Evolutionary conservation across 1,140 invertebrate genomes (phyloP).

Genomic region (Odontomachus brunneus): DNA sequence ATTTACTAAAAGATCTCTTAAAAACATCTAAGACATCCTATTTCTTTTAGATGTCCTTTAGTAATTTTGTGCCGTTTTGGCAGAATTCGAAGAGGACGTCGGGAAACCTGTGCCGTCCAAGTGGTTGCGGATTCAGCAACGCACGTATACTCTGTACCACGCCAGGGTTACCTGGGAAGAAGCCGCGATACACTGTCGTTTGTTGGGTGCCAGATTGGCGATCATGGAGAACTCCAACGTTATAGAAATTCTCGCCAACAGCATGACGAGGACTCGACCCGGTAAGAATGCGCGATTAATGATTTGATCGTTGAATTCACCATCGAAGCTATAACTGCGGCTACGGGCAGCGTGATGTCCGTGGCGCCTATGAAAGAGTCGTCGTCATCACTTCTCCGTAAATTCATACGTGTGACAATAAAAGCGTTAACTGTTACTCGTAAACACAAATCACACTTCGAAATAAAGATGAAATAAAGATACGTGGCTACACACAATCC

Average conservation of each 20-base stretch:
- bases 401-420: conserved; percentile 5
- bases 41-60: too few species aligned
- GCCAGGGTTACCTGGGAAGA: conserved; percentile 72
- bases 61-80: background rate
- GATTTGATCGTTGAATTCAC: conserved; percentile 18
- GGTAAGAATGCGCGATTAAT: conserved; percentile 56
- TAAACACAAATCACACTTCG: conserved; percentile 10
- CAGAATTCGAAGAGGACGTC: conserved; percentile 58
- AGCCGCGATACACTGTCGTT: conserved; percentile 70
- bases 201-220: conserved; percentile 70
- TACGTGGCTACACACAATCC: background rate
- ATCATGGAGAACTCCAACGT: conserved; percentile 67
- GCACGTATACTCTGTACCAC: conserved; percentile 72
- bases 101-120: conserved; percentile 70
- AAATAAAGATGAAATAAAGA: conserved; percentile 11
- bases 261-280: conserved; percentile 75
- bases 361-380: background rate
- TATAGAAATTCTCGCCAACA: conserved; percentile 68
- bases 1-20: too few species aligned
- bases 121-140: conserved; percentile 69
- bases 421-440: conserved; percentile 14
- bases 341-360: background rate
- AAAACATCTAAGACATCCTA: too few species aligned
- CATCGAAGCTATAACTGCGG: conserved; percentile 5
- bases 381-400: background rate